Percentiles rank a stretch among this genome's conserved stretches.
Conservation (phyloP, 2,113 vertebrate genomes). For the Uropsilus gracilis region DNA sequence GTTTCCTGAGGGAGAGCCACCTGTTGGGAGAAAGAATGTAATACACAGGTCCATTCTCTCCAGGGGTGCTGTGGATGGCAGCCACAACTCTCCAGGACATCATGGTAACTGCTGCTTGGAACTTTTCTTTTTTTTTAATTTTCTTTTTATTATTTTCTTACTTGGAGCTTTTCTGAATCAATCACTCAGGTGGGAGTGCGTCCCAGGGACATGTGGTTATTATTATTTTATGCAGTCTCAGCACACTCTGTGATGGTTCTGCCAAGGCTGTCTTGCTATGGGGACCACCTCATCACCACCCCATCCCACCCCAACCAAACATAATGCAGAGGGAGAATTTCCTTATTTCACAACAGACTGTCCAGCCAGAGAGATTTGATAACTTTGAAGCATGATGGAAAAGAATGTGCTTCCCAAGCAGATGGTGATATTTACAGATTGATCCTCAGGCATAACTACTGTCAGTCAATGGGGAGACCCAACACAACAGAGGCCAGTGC, state of each 20-base stretch:
- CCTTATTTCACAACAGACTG: background rate
- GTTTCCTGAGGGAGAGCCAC: background rate
- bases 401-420: background rate
- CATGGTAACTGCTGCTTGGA: background rate
- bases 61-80: background rate
- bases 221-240: background rate
- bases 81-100: background rate
- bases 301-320: background rate
- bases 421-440: background rate
- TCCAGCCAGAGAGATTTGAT: background rate
- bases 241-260: background rate
- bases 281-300: background rate
- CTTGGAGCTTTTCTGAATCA: background rate
- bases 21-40: background rate
- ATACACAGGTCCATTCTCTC: too few relatives aligned
- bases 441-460: background rate
- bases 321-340: background rate
- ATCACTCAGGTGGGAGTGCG: background rate
- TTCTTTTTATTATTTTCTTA: too few relatives aligned
- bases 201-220: background rate
- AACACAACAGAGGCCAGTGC: background rate
- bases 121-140: too few relatives aligned
- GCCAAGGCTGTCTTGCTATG: background rate
- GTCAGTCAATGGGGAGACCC: background rate
- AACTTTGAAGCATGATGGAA: background rate